Evolutionary conservation across 2,888 invertebrate genomes (phyloP), one percentile per base, ranked within the genome.

Genomic region (Rotaria magnacalcarata): DNA sequence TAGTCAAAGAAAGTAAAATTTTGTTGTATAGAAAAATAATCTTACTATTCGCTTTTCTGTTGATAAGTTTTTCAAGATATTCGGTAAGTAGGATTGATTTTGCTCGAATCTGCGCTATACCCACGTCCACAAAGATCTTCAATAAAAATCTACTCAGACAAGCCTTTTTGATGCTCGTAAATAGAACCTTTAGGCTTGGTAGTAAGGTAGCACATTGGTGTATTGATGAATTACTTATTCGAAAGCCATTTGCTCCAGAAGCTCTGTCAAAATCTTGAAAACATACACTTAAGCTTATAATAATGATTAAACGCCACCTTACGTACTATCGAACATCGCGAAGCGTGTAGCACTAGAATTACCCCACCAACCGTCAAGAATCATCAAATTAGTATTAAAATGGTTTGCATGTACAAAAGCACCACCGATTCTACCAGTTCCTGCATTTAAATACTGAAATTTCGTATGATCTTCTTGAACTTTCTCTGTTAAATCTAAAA

Each of bases 351-450:
- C 89, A 80, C 90, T 87, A 52, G 90, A 89, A 89, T 93, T 92
- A 50, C 93, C 91, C 93, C 93, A 93, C 93, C 93, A 93, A 2
- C 93, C 93, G 27, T 90, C 88, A 87, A 93, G 90, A 86, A 90
- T 89, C 5, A 19, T 86, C 7, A 80, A 60, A 19, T 86, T 80
- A 27, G 7, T 89, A 47, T 89, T 75, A 84, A 88, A 88, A 88
- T 91, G 90, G 86, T 89, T 90, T 85, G 92, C 90, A 88, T 93
- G 92, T 10, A 93, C 89, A 89, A 92, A 93, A 4, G 91, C 89
- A 0, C 92, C 92, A 6, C 90, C 92, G 47, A 93, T 89, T 84
- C 92, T 90, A 3, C 93, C 93, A 11, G 92, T 91, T 27, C 92
- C 92, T 58, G 91, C 89, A 88, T 92, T 92, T 86, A 93, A 85